A percentile compares a stretch with the other conserved stretches of the same genome.
phyloP scores from a whole-genome alignment of 2,888 invertebrate species.

The Ichneumoninae sp. region DNA sequence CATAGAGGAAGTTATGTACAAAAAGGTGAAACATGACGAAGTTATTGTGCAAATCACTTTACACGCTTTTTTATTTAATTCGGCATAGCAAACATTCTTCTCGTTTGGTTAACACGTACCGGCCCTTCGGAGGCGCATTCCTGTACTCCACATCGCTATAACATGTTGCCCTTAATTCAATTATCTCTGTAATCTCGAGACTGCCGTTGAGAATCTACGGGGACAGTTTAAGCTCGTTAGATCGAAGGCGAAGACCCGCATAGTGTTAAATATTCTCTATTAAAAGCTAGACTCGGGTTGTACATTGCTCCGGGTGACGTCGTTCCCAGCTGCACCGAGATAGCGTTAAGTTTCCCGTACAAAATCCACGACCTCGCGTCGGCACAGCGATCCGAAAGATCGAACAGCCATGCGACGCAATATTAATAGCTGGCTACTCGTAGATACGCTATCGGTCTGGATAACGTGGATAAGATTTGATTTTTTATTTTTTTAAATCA shows the following conservation, averaged over 20 bases:
- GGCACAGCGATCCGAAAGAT: background rate
- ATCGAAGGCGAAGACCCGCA: constrained; percentile 68
- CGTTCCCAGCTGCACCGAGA: background rate
- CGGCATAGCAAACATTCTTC: background rate
- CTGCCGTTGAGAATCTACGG: constrained; percentile 62
- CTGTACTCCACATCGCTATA: constrained; percentile 44
- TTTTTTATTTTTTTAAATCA: background rate
- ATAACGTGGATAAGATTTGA: constrained; percentile 15
- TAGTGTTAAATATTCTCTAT: constrained; percentile 66
- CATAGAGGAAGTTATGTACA: too few species aligned
- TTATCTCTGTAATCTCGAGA: constrained; percentile 67
- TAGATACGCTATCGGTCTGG: constrained; percentile 8
- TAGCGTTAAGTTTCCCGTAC: background rate
- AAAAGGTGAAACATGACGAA: too few species aligned
- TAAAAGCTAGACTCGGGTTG: constrained; percentile 48
- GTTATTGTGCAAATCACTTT: too few species aligned
- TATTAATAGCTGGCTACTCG: background rate
- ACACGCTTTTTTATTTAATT: constrained; percentile 37
- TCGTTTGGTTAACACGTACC: background rate
- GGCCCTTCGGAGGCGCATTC: constrained; percentile 36
- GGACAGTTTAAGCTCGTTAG: constrained; percentile 74
- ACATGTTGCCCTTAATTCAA: constrained; percentile 69
- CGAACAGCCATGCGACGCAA: background rate
- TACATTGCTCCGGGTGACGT: background rate
- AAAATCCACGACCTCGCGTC: background rate